Conservation (phyloP, 2,113 vertebrate species). For the Anoplopoma fimbria region DNA sequence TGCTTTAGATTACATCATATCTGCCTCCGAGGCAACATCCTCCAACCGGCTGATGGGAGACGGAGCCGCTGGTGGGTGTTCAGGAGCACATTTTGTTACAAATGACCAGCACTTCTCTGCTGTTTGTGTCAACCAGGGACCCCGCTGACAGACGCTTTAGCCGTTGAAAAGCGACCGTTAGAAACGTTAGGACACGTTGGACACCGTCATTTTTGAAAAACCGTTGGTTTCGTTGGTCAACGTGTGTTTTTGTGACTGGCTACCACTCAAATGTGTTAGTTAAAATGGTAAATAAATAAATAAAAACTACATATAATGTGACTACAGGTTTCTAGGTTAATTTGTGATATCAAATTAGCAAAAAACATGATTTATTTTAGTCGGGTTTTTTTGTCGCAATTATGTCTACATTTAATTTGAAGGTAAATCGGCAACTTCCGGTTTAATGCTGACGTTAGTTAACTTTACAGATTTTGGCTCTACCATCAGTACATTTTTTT, state of each 20-base stretch:
- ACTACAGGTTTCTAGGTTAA: not conserved
- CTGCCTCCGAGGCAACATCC: conserved; percentile 77
- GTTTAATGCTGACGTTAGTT: not conserved
- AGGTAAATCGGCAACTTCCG: not conserved
- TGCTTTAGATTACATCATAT: conserved; percentile 86
- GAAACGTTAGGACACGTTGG: not conserved
- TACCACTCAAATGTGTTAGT: too few relatives aligned
- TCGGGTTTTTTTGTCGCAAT: not conserved
- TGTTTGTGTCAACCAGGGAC: not conserved
- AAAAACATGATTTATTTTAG: not conserved
- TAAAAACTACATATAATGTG: not conserved
- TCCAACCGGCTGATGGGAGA: conserved; percentile 65
- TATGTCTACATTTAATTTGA: conserved; percentile 26
- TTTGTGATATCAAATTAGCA: not conserved
- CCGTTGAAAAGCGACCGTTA: not conserved
- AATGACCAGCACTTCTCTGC: too few relatives aligned
- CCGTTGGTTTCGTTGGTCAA: not conserved
- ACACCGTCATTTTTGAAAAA: too few relatives aligned
- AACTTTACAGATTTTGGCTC: not conserved
- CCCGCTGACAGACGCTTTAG: not conserved
- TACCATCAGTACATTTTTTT: not conserved
- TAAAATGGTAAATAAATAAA: not conserved
- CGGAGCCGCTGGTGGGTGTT: conserved; percentile 33
- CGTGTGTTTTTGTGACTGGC: not conserved
- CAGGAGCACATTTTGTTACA: conserved; percentile 30